Base-by-base conservation (phyloP, 2,113 vertebrate genomes). In the Pao palembangensis region DNA sequence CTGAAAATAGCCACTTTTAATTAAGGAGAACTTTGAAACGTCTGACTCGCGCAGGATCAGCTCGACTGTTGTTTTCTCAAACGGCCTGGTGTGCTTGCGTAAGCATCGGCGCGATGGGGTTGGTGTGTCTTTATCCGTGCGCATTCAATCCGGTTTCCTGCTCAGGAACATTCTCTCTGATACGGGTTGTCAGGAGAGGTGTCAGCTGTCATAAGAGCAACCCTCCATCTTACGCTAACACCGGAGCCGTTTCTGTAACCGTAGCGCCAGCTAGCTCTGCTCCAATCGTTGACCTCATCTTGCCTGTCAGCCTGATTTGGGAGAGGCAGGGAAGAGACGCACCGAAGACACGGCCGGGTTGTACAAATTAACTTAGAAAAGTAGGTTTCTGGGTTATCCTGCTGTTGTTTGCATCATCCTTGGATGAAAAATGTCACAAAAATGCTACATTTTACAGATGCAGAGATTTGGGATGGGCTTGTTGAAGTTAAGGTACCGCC, bases 201-300 rank as follows among this genome's bases (percentile, higher is more conserved):
- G 79, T 85, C 70, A 62, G 70, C 81, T 85, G 87, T 87, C 87
- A 83, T 58, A 75, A 75, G 16, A 41, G 62, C 80, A 78, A 81
- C 73, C 76, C 55, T 82, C 80, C 73, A 84, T 86, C 82, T 28
- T 76, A 56, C 69, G 62, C 71, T 47, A 78, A 74, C 75, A 77
- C 43, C 2, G 56, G 67, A 80, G 67, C 69, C 15, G 60, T 47
- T 48, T 54, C 61, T 75, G 69, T 72, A 79, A 76, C 80, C 80
- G 76, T 59, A 65, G 34, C 34, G 34, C 34, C 71, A 34, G 68
- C 67, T 44, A 14, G 64, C 3, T 41, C 58, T 47, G 63, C 73
- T 75, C 49, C 14, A 50, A 71, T 84, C 44, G 51, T 79, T 80
- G 82, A 79, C 84, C 82, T 62, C 64, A 58, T 74, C 79, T 42